A percentile compares a stretch with the other conserved stretches of the same genome.
Conservation (phyloP, 2,888 invertebrate species). For the Craniophora ligustri region DNA sequence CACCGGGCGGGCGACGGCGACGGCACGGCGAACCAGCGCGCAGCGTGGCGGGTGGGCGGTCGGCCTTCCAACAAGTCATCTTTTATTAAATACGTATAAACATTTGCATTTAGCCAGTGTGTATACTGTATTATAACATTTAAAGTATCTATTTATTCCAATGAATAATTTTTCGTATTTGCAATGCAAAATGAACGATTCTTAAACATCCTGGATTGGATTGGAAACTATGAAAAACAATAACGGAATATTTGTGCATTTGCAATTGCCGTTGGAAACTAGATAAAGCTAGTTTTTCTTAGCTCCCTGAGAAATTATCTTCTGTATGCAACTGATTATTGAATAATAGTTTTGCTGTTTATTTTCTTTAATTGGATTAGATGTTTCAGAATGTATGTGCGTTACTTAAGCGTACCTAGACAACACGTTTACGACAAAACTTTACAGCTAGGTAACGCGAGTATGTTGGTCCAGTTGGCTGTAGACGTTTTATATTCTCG, state of each 20-base stretch:
- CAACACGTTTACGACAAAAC: conserved; percentile 3
- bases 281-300: too few species aligned
- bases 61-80: conserved; percentile 55
- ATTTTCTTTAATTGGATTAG: not conserved
- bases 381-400: not conserved
- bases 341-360: too few species aligned
- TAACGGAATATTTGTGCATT: too few species aligned
- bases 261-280: too few species aligned
- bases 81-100: conserved; percentile 58
- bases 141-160: conserved; percentile 36
- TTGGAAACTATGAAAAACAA: not conserved
- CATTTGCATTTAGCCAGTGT: conserved; percentile 51
- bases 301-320: too few species aligned
- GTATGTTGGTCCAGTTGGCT: conserved; percentile 49
- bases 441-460: conserved; percentile 30
- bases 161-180: conserved; percentile 28
- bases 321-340: too few species aligned
- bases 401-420: too few species aligned
- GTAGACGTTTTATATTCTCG: conserved; percentile 57
- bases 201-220: not conserved
- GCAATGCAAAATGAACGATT: conserved; percentile 22
- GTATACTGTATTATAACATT: conserved; percentile 40
- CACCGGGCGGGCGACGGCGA: conserved; percentile 37
- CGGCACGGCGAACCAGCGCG: conserved; percentile 8
- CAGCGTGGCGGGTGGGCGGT: conserved; percentile 37